Evolutionary conservation across 2,113 vertebrate genomes (phyloP), one percentile per base, ranked within the genome.

Genomic region (Sardina pilchardus): DNA sequence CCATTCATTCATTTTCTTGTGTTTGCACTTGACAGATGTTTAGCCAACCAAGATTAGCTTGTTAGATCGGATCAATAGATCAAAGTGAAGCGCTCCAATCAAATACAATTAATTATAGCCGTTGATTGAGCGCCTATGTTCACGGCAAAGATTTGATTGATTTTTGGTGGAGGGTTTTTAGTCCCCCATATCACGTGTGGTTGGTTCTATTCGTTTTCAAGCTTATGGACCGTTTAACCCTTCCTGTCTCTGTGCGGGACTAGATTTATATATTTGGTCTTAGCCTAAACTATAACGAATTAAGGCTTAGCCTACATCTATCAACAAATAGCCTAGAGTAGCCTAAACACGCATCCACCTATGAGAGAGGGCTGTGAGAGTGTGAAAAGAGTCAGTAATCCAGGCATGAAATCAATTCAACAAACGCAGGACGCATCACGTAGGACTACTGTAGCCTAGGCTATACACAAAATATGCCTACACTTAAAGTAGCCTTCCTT

Each of bases 401-500:
- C 93, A 91, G 88, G 90, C 91, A 86, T 93, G 90, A 93, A 94
- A 94, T 95, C 90, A 94, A 93, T 94, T 92, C 90, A 84, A 87
- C 80, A 78, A 86, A 45, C 8, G 43, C 34, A 67, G 19, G 43
- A 78, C 9, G 53, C 78, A 19, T n/a, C n/a, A n/a, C n/a, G n/a
- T n/a, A n/a, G n/a, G n/a, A n/a, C n/a, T n/a, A n/a, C n/a, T n/a
- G n/a, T n/a, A n/a, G n/a, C n/a, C n/a, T 53, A 9, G 39, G 4
- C 39, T 36, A 26, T 14, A 87, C 82, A 87, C 39, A 12, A 34
- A 34, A 71, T 30, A 34, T 71, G 59, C n/a, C 6, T 21, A 26
- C 59, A 63, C 19, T 87, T 81, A 82, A 86, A 47, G 84, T 43
- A 56, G n/a, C n/a, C n/a, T n/a, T n/a, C n/a, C n/a, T n/a, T n/a